These are phyloP conservation scores for Megalops cyprinoides DNA, from an alignment of 2,797 vertebrate species.

Conservation along the genomic window DNA sequence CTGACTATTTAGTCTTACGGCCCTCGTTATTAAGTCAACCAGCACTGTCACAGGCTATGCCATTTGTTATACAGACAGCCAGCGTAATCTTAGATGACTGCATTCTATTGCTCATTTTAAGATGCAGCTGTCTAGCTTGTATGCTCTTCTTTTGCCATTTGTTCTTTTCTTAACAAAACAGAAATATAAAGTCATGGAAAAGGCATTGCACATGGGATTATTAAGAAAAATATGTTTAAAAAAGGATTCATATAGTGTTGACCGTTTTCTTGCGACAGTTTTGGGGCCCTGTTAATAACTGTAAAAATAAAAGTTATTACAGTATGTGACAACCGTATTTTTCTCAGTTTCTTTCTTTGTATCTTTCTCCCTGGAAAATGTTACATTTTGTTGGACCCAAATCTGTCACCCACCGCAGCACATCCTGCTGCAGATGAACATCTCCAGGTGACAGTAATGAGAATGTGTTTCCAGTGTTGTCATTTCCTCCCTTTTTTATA, in stretches of 20 bases:
- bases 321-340: not conserved
- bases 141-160: not conserved
- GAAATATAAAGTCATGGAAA: not conserved
- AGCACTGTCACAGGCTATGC: too few species aligned
- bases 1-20: conserved; percentile 20
- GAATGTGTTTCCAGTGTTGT: conserved; percentile 5
- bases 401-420: not conserved
- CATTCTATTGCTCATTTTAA: not conserved
- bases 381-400: not conserved
- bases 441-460: conserved; percentile 18
- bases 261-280: not conserved
- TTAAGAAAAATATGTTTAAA: not conserved
- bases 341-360: not conserved
- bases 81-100: not conserved
- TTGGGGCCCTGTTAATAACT: not conserved
- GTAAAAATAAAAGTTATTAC: conserved; percentile 10
- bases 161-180: not conserved
- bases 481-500: not conserved
- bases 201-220: not conserved
- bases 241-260: not conserved
- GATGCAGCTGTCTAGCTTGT: not conserved
- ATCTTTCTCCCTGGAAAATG: not conserved
- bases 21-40: not conserved
- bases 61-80: not conserved
- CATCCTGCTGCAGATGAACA: not conserved